phyloP scores from a whole-genome alignment of 2,888 invertebrate species.

The Lochmaea capreae region DNA sequence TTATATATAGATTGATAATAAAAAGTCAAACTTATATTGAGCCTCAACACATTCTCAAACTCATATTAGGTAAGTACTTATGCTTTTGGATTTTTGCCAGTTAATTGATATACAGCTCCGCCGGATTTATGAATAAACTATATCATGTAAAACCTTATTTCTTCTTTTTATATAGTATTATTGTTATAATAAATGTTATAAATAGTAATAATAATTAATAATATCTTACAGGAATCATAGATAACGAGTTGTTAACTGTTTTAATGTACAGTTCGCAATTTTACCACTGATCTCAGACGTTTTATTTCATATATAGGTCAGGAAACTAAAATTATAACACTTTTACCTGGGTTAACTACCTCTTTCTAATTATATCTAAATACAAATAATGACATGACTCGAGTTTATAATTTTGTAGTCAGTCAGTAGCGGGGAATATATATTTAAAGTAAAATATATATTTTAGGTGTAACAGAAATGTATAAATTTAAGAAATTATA shows the following conservation, averaged over 20 bases:
- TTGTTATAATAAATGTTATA: background rate
- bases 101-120: too few relatives aligned
- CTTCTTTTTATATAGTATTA: too few relatives aligned
- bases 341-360: conserved; percentile 65
- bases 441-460: background rate
- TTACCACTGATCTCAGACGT: conserved; percentile 8
- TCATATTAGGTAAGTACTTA: too few relatives aligned
- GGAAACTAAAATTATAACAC: conserved; percentile 63
- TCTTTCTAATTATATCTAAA: conserved; percentile 55
- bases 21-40: too few relatives aligned
- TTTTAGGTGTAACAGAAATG: too few relatives aligned
- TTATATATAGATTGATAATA: too few relatives aligned
- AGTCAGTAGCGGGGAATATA: background rate
- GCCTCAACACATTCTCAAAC: too few relatives aligned
- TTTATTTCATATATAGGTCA: conserved; percentile 61
- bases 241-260: background rate
- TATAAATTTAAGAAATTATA: too few relatives aligned
- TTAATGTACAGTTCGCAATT: background rate
- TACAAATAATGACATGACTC: conserved; percentile 13
- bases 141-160: too few relatives aligned
- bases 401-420: background rate
- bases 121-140: too few relatives aligned
- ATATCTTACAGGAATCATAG: background rate
- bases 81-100: too few relatives aligned
- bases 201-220: background rate